phyloP scores from a whole-genome alignment of 2,113 vertebrate genomes.

The Calidris pygmaea region DNA sequence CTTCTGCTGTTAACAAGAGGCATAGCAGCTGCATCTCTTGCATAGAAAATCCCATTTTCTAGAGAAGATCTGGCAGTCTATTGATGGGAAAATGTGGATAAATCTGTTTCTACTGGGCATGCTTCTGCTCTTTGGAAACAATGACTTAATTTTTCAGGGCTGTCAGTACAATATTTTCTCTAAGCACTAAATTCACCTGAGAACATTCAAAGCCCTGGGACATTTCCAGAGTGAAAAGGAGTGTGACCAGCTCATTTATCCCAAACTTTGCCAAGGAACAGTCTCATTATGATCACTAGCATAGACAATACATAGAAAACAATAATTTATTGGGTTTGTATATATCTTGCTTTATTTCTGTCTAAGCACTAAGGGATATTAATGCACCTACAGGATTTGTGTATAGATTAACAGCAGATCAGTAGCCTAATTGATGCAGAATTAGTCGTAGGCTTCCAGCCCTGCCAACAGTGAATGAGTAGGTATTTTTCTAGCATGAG shows the following conservation, averaged over 20 bases:
- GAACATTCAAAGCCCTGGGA: background rate
- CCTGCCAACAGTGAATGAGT: background rate
- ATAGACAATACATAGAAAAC: background rate
- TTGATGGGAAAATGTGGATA: background rate
- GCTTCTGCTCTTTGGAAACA: background rate
- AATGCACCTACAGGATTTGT: background rate
- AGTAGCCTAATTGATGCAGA: background rate
- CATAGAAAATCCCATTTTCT: background rate
- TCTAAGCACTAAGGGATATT: background rate
- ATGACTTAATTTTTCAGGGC: background rate
- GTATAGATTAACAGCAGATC: background rate
- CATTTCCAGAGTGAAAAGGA: background rate
- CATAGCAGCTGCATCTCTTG: rapidly evolving
- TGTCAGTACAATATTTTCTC: background rate
- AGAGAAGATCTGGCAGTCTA: background rate
- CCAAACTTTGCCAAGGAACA: background rate
- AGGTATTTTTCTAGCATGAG: background rate
- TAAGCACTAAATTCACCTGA: background rate
- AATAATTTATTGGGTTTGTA: background rate
- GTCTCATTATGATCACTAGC: background rate
- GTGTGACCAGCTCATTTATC: background rate
- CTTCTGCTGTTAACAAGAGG: background rate
- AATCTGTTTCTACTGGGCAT: background rate
- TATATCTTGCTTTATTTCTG: slow-evolving; percentile 1
- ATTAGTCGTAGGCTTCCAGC: background rate